Conservation (phyloP, 2,797 vertebrate species). For the Hemitrygon akajei region DNA sequence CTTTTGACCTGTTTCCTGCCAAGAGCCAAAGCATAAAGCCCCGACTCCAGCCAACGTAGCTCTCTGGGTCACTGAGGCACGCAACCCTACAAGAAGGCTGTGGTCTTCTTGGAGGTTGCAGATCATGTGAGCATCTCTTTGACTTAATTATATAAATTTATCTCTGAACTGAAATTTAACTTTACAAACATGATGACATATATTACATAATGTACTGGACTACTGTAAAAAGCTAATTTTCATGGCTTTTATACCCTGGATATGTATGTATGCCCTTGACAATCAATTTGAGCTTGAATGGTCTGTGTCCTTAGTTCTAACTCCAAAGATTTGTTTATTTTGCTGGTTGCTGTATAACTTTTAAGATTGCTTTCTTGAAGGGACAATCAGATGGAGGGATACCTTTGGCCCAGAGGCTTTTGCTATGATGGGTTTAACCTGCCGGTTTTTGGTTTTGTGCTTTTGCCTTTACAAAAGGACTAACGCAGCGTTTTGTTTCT, state of each 20-base stretch:
- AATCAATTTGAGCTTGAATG: too few species aligned
- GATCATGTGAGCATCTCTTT: not conserved
- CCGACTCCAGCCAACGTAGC: too few species aligned
- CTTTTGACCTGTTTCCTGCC: too few species aligned
- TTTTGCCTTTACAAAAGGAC: not conserved
- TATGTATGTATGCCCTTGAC: too few species aligned
- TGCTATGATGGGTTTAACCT: not conserved
- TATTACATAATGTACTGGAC: too few species aligned
- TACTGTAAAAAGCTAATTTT: too few species aligned
- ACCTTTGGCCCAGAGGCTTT: not conserved
- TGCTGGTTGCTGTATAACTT: not conserved
- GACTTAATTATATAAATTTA: not conserved
- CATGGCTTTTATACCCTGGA: too few species aligned
- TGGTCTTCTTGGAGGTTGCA: too few species aligned
- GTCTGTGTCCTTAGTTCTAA: not conserved
- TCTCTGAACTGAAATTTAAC: not conserved
- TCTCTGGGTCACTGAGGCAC: too few species aligned
- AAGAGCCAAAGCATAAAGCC: too few species aligned
- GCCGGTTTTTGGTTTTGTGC: not conserved
- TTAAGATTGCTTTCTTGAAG: not conserved
- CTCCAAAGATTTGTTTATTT: not conserved
- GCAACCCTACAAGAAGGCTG: too few species aligned
- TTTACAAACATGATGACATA: too few species aligned
- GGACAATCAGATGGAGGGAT: not conserved
- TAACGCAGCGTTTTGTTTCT: conserved; percentile 29